phyloP scores from a whole-genome alignment of 2,797 vertebrate genomes.

The Gymnopithys bicolor region DNA sequence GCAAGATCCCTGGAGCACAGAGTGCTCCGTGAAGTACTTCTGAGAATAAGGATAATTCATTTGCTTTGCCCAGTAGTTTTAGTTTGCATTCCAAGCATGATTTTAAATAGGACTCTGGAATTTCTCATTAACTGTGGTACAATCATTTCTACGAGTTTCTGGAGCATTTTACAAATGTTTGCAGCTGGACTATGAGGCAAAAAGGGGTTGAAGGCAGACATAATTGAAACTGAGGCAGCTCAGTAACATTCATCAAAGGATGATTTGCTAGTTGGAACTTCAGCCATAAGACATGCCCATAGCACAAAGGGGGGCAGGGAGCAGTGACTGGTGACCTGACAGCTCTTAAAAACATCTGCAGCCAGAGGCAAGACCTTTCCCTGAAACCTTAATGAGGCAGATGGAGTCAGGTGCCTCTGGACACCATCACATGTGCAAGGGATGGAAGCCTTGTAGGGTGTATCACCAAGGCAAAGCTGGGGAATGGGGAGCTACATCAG shows the following conservation, averaged over 20 bases:
- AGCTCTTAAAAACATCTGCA: background rate
- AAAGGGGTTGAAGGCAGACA: background rate
- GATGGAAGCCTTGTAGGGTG: rapidly evolving
- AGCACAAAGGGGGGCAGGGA: background rate
- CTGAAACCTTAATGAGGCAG: background rate
- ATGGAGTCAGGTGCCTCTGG: background rate
- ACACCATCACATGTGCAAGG: rapidly evolving
- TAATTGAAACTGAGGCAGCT: background rate
- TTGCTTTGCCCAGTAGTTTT: background rate
- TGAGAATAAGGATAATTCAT: background rate
- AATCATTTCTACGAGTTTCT: background rate
- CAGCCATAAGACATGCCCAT: background rate
- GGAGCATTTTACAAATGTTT: background rate
- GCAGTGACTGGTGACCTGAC: background rate
- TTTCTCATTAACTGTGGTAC: background rate
- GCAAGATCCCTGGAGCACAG: background rate
- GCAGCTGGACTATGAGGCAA: background rate
- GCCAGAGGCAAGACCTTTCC: background rate
- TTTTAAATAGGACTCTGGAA: background rate
- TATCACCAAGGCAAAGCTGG: background rate
- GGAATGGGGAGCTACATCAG: background rate
- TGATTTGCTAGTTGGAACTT: background rate
- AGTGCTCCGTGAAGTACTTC: background rate
- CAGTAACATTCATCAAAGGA: background rate
- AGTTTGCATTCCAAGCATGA: background rate